phyloP scores from a whole-genome alignment of 2,113 vertebrate species.

The Coryphaenoides rupestris region DNA sequence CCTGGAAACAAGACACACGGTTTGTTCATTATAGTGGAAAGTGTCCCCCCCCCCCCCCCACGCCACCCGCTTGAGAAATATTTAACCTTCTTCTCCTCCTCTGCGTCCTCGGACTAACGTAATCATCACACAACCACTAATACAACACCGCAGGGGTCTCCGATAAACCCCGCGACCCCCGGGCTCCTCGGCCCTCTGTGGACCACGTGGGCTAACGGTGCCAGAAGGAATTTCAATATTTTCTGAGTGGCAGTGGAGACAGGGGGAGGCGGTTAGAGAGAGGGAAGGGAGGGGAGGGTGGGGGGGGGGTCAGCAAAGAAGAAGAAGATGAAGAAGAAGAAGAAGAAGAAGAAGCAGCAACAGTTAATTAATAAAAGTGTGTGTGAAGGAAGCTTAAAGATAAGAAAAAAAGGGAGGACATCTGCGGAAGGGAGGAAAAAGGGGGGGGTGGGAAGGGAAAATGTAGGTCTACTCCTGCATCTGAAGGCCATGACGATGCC shows the following conservation, averaged over 20 bases:
- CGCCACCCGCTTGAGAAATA: conserved; percentile 43
- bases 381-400: not conserved
- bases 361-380: too few relatives aligned
- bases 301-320: too few relatives aligned
- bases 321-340: too few relatives aligned
- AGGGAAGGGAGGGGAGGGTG: not conserved
- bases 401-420: conserved; percentile 3
- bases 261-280: conserved; percentile 12
- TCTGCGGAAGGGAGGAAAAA: not conserved
- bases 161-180: conserved; percentile 33
- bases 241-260: conserved; percentile 34
- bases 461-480: too few relatives aligned
- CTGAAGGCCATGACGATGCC: too few relatives aligned
- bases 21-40: not conserved
- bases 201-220: conserved; percentile 11
- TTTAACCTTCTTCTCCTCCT: conserved; percentile 49
- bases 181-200: conserved; percentile 17
- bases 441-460: conserved; percentile 8
- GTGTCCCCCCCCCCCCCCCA: too few relatives aligned
- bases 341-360: too few relatives aligned
- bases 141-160: conserved; percentile 33
- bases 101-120: conserved; percentile 14
- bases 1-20: too few relatives aligned
- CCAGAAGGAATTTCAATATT: conserved; percentile 63
- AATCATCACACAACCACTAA: conserved; percentile 50